Base-by-base conservation (phyloP, 2,113 vertebrate species). In the Anguilla japonica region DNA sequence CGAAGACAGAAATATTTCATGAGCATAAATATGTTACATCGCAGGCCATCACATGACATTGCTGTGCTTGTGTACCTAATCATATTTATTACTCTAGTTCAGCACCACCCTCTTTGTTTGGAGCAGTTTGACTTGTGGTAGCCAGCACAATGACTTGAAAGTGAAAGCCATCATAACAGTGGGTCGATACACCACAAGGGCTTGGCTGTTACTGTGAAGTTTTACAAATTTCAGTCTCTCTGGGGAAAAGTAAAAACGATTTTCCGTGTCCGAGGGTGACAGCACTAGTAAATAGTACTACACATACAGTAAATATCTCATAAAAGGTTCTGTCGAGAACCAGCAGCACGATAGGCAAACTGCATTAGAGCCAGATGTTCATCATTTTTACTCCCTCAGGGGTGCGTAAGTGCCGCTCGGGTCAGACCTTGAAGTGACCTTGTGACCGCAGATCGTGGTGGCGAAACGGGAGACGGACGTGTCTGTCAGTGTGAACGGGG, bases 401-500 rank as follows among this genome's bases (percentile, higher is more conserved):
- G 60, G 60, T 63, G 60, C 15, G 60, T 29, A 3, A 13, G 9
- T 34, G n/a, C n/a, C 34, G 50, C 8, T 53, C 9, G 50, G 7
- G 50, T 53, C 13, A 14, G 50, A 53, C 9, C 50, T 53, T 53
- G 50, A 53, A 14, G 50, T 53, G 50, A 53, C 8, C 16, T 41
- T 53, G 5, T 79, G 20, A 34, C 56, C 29, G 29, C 84, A 86
- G 85, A 57, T 86, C 8, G 16, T 20, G 13, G 22, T 82, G 57
- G 29, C 18, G 16, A 86, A 82, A 22, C 29, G 14, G 46, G n/a
- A 81, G n/a, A 39, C 13, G 6, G 53, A 22, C 16, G 56, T 86
- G 18, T 41, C 80, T 11, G 56, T 86, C 50, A 63, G 16, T 40
- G 85, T 86, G n/a, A 20, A 22, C 40, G 56, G 80, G n/a, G 79